Conservation (phyloP, 2,797 vertebrate species). For the Coregonus ussuriensis region DNA sequence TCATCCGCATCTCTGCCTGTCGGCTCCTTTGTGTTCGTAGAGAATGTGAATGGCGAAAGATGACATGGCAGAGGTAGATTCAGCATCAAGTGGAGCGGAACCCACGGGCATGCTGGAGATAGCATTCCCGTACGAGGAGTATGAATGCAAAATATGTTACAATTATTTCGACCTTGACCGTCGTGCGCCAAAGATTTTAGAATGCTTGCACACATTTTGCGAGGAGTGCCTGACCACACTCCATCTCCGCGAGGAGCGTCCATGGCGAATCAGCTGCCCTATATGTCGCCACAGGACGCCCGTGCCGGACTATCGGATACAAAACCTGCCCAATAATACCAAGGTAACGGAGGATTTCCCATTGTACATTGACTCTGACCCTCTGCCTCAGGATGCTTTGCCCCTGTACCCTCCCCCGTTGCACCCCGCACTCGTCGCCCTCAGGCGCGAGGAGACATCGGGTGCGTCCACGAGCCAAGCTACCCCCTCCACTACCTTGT, state of each 20-base stretch:
- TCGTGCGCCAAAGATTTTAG: constrained; percentile 89
- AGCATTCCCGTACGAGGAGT: constrained; percentile 84
- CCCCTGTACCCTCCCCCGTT: constrained; percentile 80
- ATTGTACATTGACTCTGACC: constrained; percentile 85
- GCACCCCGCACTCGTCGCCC: constrained; percentile 73
- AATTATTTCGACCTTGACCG: constrained; percentile 93
- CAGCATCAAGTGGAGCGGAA: constrained; percentile 61
- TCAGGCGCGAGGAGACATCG: constrained; percentile 74
- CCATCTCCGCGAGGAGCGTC: constrained; percentile 85
- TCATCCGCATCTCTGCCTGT: constrained; percentile 74
- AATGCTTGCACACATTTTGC: constrained; percentile 96
- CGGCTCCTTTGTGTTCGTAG: constrained; percentile 72
- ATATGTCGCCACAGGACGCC: constrained; percentile 91
- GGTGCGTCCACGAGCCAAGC: constrained; percentile 64
- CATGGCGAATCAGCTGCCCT: constrained; percentile 83
- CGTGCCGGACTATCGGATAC: constrained; percentile 87
- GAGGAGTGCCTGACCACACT: constrained; percentile 92
- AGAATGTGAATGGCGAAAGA: constrained; percentile 75
- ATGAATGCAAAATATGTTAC: constrained; percentile 96
- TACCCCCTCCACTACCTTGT: constrained; percentile 76
- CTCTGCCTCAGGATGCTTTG: constrained; percentile 85
- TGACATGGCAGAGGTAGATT: constrained; percentile 81
- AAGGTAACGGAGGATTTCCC: constrained; percentile 90
- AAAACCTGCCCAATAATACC: constrained; percentile 90
- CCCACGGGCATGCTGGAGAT: constrained; percentile 56